phyloP scores from a whole-genome alignment of 2,113 vertebrate genomes.

The Cephalophus harveyi region DNA sequence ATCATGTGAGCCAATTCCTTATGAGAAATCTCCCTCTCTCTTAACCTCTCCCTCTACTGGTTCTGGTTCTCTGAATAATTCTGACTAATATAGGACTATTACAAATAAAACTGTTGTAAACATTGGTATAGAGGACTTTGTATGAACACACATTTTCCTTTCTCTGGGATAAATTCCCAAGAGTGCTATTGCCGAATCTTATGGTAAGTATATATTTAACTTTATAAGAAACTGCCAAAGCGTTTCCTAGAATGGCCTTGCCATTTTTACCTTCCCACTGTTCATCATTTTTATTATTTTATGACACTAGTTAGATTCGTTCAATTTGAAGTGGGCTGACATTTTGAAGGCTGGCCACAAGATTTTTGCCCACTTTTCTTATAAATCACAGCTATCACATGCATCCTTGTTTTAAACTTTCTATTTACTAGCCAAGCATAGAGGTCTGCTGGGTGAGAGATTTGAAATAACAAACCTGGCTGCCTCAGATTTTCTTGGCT shows the following conservation, averaged over 20 bases:
- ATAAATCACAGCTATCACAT: background rate
- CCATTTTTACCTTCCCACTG: background rate
- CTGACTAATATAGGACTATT: background rate
- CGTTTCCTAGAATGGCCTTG: background rate
- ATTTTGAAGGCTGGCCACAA: background rate
- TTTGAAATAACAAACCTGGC: constrained; percentile 42
- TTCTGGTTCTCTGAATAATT: background rate
- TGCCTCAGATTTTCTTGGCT: constrained; percentile 50
- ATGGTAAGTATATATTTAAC: background rate
- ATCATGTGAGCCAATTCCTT: background rate
- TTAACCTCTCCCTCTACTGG: background rate
- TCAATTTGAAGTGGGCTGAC: background rate
- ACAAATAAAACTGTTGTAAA: background rate
- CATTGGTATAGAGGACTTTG: background rate
- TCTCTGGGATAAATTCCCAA: background rate
- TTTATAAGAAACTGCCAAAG: background rate
- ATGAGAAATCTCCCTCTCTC: background rate
- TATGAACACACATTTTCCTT: background rate
- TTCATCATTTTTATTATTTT: background rate
- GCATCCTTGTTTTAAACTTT: background rate
- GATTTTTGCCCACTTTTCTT: background rate
- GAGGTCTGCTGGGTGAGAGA: background rate
- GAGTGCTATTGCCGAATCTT: background rate
- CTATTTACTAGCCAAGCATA: background rate
- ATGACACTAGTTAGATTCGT: background rate